Evolutionary conservation across 2,113 vertebrate genomes (phyloP).

Genomic region (Vireo altiloquus): DNA sequence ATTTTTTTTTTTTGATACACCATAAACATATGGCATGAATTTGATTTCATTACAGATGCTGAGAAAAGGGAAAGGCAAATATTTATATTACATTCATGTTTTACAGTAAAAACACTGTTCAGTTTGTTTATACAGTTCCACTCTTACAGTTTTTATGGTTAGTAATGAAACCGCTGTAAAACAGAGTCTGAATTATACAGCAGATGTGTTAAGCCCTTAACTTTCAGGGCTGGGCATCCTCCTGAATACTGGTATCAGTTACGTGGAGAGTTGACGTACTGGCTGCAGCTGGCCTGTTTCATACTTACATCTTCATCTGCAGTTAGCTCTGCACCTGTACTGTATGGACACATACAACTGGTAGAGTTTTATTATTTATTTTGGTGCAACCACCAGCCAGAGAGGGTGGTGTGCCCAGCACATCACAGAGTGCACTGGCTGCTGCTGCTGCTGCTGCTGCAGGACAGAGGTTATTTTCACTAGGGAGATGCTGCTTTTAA

Average conservation of each 20-base stretch:
- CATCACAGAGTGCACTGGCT: neutral
- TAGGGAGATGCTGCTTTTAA: neutral
- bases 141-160: slow-evolving; percentile 84
- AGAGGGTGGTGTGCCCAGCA: neutral
- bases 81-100: slow-evolving; percentile 84
- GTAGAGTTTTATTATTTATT: neutral
- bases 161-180: slow-evolving; percentile 85
- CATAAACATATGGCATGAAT: slow-evolving; percentile 83
- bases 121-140: slow-evolving; percentile 88
- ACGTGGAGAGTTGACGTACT: neutral
- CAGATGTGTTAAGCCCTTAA: slow-evolving; percentile 75
- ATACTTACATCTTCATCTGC: neutral
- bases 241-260: neutral
- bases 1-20: slow-evolving; percentile 54
- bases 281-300: neutral
- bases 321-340: neutral
- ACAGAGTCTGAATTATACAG: slow-evolving; percentile 77
- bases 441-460: neutral
- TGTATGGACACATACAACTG: neutral
- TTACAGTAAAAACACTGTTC: slow-evolving; percentile 85
- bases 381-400: neutral
- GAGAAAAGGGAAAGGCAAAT: slow-evolving; percentile 81
- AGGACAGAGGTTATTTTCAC: neutral
- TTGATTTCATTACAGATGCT: slow-evolving; percentile 80
- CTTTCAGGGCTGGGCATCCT: slow-evolving; percentile 18